Conservation (phyloP, 1,140 invertebrate species). For the Calliopsis andreniformis region DNA sequence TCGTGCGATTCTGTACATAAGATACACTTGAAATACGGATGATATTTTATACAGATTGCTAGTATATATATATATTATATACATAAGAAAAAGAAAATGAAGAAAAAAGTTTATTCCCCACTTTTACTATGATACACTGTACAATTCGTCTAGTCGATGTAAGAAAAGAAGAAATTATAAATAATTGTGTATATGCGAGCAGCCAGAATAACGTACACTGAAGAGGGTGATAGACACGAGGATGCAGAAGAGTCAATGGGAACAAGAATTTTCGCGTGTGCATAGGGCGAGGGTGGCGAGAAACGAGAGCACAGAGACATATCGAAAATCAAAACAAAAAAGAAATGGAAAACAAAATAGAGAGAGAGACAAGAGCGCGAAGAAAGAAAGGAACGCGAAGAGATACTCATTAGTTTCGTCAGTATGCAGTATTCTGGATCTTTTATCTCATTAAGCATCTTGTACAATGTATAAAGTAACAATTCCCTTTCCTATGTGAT, state of each 20-base stretch:
- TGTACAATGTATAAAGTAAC: constrained; percentile 64
- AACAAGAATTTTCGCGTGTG: constrained; percentile 30
- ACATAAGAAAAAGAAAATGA: background rate
- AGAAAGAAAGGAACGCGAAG: constrained; percentile 6
- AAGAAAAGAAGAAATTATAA: constrained; percentile 59
- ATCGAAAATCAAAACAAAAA: constrained; percentile 46
- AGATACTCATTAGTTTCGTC: constrained; percentile 54
- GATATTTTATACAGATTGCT: constrained; percentile 80
- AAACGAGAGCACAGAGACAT: constrained; percentile 59
- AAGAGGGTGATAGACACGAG: too few species aligned
- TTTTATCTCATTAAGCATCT: constrained; percentile 62
- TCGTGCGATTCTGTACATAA: constrained; percentile 63
- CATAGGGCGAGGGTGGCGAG: background rate
- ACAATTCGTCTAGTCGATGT: constrained; percentile 68
- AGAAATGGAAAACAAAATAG: constrained; percentile 1
- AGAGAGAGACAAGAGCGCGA: background rate
- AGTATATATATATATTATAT: constrained; percentile 50
- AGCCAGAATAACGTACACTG: constrained; percentile 71
- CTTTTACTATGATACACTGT: constrained; percentile 61
- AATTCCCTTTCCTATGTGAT: constrained; percentile 48
- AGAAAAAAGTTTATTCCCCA: constrained; percentile 39
- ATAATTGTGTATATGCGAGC: constrained; percentile 55
- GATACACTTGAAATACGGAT: constrained; percentile 47
- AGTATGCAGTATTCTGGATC: constrained; percentile 65
- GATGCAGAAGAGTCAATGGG: constrained; percentile 33